phyloP scores from a whole-genome alignment of 1,140 invertebrate genomes.

The Aradophagus sp. region DNA sequence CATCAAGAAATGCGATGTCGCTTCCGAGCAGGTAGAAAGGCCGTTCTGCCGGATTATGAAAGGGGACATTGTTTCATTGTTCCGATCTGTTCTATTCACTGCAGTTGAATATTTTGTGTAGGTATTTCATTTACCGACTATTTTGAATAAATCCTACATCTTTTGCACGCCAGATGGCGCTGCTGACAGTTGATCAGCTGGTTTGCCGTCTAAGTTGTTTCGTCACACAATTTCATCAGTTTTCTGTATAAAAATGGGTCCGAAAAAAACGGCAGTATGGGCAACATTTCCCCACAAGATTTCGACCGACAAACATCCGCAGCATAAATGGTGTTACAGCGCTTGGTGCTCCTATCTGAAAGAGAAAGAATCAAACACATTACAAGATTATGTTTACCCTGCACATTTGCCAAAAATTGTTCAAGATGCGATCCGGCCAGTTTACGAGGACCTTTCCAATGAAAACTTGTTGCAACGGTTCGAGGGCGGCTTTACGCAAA shows the following conservation, averaged over 20 bases:
- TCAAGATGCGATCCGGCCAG: constrained; percentile 15
- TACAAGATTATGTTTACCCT: neutral
- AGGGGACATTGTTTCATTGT: constrained; percentile 15
- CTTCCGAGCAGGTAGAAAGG: constrained; percentile 13
- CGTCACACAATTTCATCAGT: neutral
- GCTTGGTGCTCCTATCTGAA: constrained; percentile 11
- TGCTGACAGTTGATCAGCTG: neutral
- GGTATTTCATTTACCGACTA: constrained; percentile 8
- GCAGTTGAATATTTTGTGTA: constrained; percentile 19
- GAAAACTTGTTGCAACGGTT: constrained; percentile 17
- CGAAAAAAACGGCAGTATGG: constrained; percentile 19
- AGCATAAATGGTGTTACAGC: constrained; percentile 1
- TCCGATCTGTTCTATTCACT: constrained; percentile 9
- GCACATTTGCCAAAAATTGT: constrained; percentile 13
- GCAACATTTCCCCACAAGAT: constrained; percentile 39
- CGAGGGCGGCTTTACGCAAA: constrained; percentile 23
- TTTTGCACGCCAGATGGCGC: constrained; percentile 2
- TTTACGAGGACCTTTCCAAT: constrained; percentile 6
- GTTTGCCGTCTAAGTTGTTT: neutral
- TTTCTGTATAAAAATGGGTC: neutral
- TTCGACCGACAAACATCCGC: constrained; percentile 37
- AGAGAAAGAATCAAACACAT: constrained; percentile 7
- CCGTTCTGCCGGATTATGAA: constrained; percentile 12
- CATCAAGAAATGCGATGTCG: constrained; percentile 2
- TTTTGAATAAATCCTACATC: constrained; percentile 2